Evolutionary conservation across 2,113 vertebrate species (phyloP).

Genomic region (Takifugu flavidus): DNA sequence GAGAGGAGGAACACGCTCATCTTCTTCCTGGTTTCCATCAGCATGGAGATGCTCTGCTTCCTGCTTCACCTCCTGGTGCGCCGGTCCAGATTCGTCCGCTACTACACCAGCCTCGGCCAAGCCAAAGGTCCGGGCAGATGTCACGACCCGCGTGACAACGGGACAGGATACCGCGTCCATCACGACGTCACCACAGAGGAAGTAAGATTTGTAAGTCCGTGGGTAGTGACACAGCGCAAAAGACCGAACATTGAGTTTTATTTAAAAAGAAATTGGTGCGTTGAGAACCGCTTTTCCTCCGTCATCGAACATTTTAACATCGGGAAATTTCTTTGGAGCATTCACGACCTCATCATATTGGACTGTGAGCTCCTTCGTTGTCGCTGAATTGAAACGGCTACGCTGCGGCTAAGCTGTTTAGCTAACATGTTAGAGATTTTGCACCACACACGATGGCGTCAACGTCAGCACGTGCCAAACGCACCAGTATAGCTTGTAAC

Average conservation of each 20-base stretch:
- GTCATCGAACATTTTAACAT: no score
- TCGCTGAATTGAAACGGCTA: no score
- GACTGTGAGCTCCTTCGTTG: no score
- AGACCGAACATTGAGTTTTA: neutral
- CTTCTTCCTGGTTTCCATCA: slow-evolving; percentile 94
- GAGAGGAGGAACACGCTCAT: slow-evolving; percentile 93
- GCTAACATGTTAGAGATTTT: no score
- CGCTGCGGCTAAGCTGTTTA: no score
- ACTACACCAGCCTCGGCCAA: slow-evolving; percentile 79
- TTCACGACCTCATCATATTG: no score
- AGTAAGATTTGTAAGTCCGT: slow-evolving; percentile 87
- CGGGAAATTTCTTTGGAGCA: no score
- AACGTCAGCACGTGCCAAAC: neutral
- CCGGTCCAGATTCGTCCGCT: slow-evolving; percentile 84
- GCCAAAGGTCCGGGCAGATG: slow-evolving; percentile 55
- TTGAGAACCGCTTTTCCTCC: no score
- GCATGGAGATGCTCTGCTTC: slow-evolving; percentile 92
- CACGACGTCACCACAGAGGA: slow-evolving; percentile 88
- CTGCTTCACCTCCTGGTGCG: slow-evolving; percentile 90
- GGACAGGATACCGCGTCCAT: slow-evolving; percentile 84
- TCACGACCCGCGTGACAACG: slow-evolving; percentile 47
- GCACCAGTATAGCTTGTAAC: neutral
- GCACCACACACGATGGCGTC: no score
- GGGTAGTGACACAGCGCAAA: neutral
- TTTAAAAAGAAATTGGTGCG: neutral